Evolutionary conservation across 2,888 invertebrate genomes (phyloP), one percentile per base, ranked within the genome.

Genomic region (Callyntrura sp.): DNA sequence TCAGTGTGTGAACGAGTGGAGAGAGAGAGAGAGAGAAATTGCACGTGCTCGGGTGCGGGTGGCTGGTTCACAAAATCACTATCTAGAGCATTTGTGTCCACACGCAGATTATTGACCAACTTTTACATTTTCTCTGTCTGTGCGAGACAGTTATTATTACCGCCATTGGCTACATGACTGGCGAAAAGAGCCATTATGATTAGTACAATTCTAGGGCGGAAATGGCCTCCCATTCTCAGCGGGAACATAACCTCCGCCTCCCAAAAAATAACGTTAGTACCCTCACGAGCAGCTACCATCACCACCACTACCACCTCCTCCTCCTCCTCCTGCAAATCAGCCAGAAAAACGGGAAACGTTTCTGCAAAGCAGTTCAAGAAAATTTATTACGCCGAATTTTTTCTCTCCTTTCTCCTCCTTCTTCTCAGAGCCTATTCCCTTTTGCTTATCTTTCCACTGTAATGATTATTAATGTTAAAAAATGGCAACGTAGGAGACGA

Each of bases 381-480:
- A 5, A 51, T 51, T 14, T 57, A 83, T 84, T 51, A 25, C 62
- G n/a, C n/a, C n/a, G n/a, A n/a, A 76, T 81, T 79, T 81, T 76
- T 25, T 78, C 73, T 35, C 79, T 82, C 82, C 57, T 70, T 86
- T 70, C n/a, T n/a, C n/a, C n/a, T n/a, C n/a, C n/a, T n/a, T n/a
- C n/a, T n/a, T n/a, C n/a, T n/a, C n/a, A n/a, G n/a, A n/a, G 4
- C 25, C 28, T 76, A 68, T 85, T 85, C 82, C 83, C 28, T 62
- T 43, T 68, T 65, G 43, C 70, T 90, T 91, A 90, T 91, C 90
- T 91, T 90, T 91, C 91, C 85, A 86, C 85, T 78, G 76, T 90
- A 92, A 92, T 92, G 91, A 91, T 91, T 92, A 92, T 91, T 91
- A 91, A 91, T 91, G 91, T 83, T 88, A 82, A 65, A 81, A 43